These are phyloP conservation scores for Pseudomyrmex cubaensis DNA, from an alignment of 1,140 invertebrate species.

Conservation along the genomic window DNA sequence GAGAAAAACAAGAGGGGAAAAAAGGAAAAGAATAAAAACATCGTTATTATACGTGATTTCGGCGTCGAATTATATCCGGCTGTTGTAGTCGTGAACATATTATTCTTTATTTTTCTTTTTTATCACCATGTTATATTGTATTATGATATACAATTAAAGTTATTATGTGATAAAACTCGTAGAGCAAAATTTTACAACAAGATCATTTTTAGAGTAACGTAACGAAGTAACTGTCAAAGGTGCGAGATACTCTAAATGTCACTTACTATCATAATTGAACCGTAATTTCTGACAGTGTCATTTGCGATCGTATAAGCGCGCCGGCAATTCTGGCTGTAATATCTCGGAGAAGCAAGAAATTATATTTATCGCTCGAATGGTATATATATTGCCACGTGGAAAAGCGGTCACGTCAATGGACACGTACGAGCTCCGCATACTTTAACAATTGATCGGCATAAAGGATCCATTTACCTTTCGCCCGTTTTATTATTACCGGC, in stretches of 20 bases:
- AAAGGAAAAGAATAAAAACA: not conserved
- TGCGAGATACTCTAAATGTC: not conserved
- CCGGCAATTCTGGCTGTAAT: constrained; percentile 64
- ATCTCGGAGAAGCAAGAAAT: constrained; percentile 37
- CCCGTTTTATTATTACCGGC: constrained; percentile 23
- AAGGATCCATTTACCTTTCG: constrained; percentile 52
- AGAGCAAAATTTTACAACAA: not conserved
- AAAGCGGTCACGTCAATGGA: not conserved
- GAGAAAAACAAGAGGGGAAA: not conserved
- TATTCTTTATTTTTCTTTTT: not conserved
- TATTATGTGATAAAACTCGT: not conserved
- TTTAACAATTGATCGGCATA: constrained; percentile 68
- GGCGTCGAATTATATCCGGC: not conserved
- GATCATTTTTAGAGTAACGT: not conserved
- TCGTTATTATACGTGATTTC: not conserved
- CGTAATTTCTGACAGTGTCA: constrained; percentile 45
- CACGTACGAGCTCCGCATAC: constrained; percentile 14
- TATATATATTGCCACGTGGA: not conserved
- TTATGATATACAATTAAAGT: not conserved
- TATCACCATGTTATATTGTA: not conserved
- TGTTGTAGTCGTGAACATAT: not conserved
- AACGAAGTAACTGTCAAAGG: not conserved
- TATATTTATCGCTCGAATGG: constrained; percentile 62
- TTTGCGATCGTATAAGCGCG: constrained; percentile 23
- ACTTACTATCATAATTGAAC: constrained; percentile 60